Base-by-base conservation (phyloP, 2,888 invertebrate species). In the Platynereis dumerilii region DNA sequence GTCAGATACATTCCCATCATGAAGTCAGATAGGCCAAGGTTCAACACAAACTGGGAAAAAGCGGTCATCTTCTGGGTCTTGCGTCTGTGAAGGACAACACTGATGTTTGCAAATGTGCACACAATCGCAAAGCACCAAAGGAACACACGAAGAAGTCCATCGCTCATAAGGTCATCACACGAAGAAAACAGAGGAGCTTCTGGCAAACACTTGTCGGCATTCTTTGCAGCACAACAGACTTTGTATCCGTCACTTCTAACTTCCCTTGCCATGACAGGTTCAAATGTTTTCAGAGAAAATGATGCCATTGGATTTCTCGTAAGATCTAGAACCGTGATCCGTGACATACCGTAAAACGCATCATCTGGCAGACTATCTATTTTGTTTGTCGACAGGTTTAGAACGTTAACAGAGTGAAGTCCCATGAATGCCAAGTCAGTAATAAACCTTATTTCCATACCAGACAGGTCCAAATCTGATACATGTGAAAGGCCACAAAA, bases 1-100 rank as follows among this genome's bases (percentile, higher is more conserved):
- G 67, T n/a, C 29, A 75, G 58, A 54, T 75, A 75, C 0, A 75
- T 24, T 0, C 75, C 75, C 75, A 75, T 75, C 10, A 72, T 26
- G 2, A 72, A 67, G 29, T 75, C 75, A 1, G 75, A 66, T 15
- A 72, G 48, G 22, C 69, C 67, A 12, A 75, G 66, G 60, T 72
- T 71, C 0, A 64, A 57, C 1, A 72, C 68, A 60, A 75, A 68
- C 2, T 67, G 62, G 12, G 67, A 24, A 17, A 55, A 55, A 10
- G 55, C 17, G 2, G 55, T 55, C 27, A 26, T 55, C 17, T 27
- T 55, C 26, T 55, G 22, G 10, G 24, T 27, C 24, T 24, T 55
- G 2, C 55, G 17, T 24, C 55, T 2, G 22, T 24, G 24, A 0
- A 73, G 15, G 2, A 75, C 26, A 1, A 66, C 69, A 20, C 60